phyloP scores from a whole-genome alignment of 1,140 invertebrate species.

The Oreohelix idahoensis region DNA sequence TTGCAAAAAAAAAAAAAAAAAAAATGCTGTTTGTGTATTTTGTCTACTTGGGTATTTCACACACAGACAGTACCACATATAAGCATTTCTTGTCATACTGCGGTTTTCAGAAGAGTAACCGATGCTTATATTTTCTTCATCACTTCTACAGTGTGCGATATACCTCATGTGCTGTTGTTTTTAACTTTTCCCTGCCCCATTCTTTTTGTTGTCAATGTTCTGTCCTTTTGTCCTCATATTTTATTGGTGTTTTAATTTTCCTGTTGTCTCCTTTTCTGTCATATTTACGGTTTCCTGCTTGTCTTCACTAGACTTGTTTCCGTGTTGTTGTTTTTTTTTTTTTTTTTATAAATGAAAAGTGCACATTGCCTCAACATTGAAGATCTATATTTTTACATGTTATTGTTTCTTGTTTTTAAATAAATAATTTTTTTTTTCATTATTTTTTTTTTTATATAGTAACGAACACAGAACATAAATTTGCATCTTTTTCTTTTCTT shows the following conservation, averaged over 20 bases:
- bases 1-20: not conserved
- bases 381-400: too few species aligned
- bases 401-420: too few species aligned
- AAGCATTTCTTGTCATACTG: not conserved
- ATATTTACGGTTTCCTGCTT: not conserved
- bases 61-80: not conserved
- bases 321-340: too few species aligned
- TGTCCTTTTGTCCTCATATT: not conserved
- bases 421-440: too few species aligned
- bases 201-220: too few species aligned
- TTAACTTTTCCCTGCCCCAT: too few species aligned
- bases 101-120: not conserved
- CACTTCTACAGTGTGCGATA: conserved; percentile 18
- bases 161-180: conserved; percentile 21
- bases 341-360: too few species aligned
- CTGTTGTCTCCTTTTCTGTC: not conserved
- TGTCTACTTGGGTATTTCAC: not conserved
- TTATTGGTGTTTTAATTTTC: not conserved
- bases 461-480: too few species aligned
- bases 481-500: too few species aligned
- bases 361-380: too few species aligned
- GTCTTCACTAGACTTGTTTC: not conserved
- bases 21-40: not conserved
- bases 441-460: too few species aligned
- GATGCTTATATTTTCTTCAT: conserved; percentile 20